Percentiles rank a stretch among this genome's conserved stretches.
Evolutionary conservation across 2,113 vertebrate genomes (phyloP).

Genomic region (Cyphomyrus plagiostoma): DNA sequence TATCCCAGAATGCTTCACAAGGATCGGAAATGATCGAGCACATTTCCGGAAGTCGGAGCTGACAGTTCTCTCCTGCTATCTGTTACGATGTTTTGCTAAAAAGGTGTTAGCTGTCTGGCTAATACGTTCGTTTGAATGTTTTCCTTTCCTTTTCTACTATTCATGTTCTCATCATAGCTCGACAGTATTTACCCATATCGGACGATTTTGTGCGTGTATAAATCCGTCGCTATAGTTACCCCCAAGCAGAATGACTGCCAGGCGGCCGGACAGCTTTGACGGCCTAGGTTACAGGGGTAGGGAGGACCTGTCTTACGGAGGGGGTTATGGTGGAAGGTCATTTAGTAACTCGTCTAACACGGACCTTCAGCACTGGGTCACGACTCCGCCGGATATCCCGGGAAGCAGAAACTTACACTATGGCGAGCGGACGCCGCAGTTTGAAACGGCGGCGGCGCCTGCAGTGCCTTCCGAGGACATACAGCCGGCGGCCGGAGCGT

Average conservation of each 20-base stretch:
- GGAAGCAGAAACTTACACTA: constrained; percentile 88
- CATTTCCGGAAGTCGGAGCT: constrained; percentile 5
- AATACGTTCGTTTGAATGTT: neutral
- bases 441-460: constrained; percentile 50
- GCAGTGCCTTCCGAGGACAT: constrained; percentile 49
- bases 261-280: constrained; percentile 85
- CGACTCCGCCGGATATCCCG: constrained; percentile 85
- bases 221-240: neutral
- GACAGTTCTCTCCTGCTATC: constrained; percentile 4
- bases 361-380: constrained; percentile 77
- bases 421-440: constrained; percentile 73
- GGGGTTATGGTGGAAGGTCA: constrained; percentile 58
- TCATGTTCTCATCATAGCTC: neutral
- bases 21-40: neutral
- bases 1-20: constrained; percentile 19
- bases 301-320: constrained; percentile 61
- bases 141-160: neutral
- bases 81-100: constrained; percentile 23
- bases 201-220: neutral
- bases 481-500: constrained; percentile 49
- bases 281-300: constrained; percentile 77
- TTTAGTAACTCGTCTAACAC: constrained; percentile 60
- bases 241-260: constrained; percentile 68
- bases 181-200: neutral
- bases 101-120: constrained; percentile 1